Evolutionary conservation across 2,113 vertebrate species (phyloP).

Genomic region (Corythaeola cristata): DNA sequence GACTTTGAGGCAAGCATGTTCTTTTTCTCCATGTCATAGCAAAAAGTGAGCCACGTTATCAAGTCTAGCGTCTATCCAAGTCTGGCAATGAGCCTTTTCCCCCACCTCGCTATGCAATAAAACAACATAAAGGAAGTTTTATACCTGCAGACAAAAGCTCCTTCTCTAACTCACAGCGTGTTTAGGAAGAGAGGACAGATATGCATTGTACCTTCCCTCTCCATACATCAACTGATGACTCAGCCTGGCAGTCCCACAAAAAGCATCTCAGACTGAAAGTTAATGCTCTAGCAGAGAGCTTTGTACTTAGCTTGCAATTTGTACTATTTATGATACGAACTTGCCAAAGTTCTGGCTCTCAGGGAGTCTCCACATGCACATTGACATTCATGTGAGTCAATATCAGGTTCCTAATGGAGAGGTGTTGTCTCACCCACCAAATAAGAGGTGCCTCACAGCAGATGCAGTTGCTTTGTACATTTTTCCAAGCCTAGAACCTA

Average conservation of each 20-base stretch:
- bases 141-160: not conserved
- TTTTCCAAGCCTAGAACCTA: not conserved
- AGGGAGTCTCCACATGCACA: not conserved
- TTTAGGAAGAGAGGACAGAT: not conserved
- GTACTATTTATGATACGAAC: not conserved
- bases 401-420: not conserved
- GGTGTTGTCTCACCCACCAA: not conserved
- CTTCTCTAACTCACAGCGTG: not conserved
- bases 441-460: not conserved
- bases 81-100: not conserved
- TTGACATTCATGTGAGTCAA: not conserved
- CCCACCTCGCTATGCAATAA: not conserved
- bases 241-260: not conserved
- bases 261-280: not conserved
- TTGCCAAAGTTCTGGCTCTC: not conserved
- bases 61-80: not conserved
- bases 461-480: fast-evolving
- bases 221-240: not conserved
- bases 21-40: not conserved
- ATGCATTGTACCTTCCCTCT: not conserved
- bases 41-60: not conserved
- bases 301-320: not conserved
- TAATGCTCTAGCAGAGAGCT: not conserved
- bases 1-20: not conserved
- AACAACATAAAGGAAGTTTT: not conserved